phyloP scores from a whole-genome alignment of 2,113 vertebrate genomes.

The Trichomycterus rosablanca region DNA sequence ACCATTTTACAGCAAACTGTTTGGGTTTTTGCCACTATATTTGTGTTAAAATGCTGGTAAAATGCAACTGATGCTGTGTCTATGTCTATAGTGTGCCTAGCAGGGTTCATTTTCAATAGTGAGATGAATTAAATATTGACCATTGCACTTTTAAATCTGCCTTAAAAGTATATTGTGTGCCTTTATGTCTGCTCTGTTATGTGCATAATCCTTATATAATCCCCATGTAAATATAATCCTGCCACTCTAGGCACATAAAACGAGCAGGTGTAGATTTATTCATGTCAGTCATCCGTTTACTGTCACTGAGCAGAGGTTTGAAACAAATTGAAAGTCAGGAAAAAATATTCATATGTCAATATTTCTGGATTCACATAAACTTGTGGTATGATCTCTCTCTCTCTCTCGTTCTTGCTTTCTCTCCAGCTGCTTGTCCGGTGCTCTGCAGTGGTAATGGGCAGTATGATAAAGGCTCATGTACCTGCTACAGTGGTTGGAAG shows the following conservation, averaged over 20 bases:
- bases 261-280: background rate
- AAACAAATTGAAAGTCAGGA: no score
- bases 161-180: no score
- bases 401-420: conserved; percentile 18
- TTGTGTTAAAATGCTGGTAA: no score
- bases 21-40: no score
- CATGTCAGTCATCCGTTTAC: background rate
- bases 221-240: background rate
- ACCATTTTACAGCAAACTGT: no score
- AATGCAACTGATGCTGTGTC: no score
- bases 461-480: conserved; percentile 92
- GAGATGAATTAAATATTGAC: no score
- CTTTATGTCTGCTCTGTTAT: no score
- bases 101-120: no score
- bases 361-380: background rate
- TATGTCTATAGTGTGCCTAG: no score
- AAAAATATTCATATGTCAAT: no score
- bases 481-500: conserved; percentile 98
- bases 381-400: conserved; percentile 10
- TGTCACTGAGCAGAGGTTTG: background rate
- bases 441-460: conserved; percentile 97
- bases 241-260: background rate
- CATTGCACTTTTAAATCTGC: no score
- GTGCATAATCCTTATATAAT: background rate
- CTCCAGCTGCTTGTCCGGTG: conserved; percentile 85